Base-by-base conservation (phyloP, 1,140 invertebrate species). In the Araneus ventricosus region DNA sequence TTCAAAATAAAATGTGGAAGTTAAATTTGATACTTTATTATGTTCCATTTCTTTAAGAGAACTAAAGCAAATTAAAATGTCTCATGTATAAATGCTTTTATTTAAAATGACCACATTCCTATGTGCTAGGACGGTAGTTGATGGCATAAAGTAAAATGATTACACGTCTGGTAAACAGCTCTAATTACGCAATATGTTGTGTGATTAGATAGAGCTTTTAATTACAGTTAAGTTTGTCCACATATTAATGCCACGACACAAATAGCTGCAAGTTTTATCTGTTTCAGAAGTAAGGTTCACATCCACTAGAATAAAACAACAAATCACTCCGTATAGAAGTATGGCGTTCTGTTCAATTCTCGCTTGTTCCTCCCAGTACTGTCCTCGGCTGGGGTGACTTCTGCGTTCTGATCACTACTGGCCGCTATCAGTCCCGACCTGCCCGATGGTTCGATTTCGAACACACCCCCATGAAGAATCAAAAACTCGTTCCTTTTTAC, bases 401-500 rank as follows among this genome's bases (percentile, higher is more conserved):
- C 80, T 82, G 80, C 1, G 7, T n/a, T 39, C 7, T n/a, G 80
- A 5, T 61, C 45, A 20, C 14, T 27, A 45, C 75, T 91, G 45
- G 89, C 89, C 24, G 27, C 59, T n/a, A 39, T 80, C 22, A 91
- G 24, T 37, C 61, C 63, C 7, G 39, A 41, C 63, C 70, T 87
- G 5, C 91, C 63, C 5, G 20, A 39, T 7, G 82, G 41, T 27
- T 94, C 93, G 22, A 93, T 93, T 45, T 92, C 88, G 22, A 94
- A 94, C n/a, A 94, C 91, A 20, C 94, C 94, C 10, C 94, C 94
- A 67, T 94, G 94, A 22, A 94, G 92, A 17, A 94, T 94, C 34
- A 94, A 61, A 80, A 94, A 94, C n/a, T 93, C 93, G 57, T 94
- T 89, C 6, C 94, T 90, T 34, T 87, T 88, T 2, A 94, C 92